phyloP scores from a whole-genome alignment of 1,140 invertebrate genomes.

The Rhopalosiphum maidis region DNA sequence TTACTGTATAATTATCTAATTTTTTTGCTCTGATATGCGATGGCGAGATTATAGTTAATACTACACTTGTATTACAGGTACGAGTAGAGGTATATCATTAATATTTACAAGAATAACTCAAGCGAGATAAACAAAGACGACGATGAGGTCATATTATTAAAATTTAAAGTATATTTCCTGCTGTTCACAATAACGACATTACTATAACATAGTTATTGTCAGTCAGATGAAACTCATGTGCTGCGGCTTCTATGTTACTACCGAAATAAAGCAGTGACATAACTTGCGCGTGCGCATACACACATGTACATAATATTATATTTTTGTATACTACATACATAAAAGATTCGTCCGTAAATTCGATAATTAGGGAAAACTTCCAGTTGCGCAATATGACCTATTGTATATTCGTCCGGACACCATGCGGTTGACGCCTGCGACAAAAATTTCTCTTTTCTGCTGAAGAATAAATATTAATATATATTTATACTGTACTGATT shows the following conservation, averaged over 20 bases:
- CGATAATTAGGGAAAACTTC: slow-evolving; percentile 40
- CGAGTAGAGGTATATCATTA: not conserved
- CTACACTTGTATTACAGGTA: not conserved
- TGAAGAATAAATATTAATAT: not conserved
- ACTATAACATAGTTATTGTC: not conserved
- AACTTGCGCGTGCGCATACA: not conserved
- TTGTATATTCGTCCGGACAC: slow-evolving; percentile 18
- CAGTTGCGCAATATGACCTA: slow-evolving; percentile 39
- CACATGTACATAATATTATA: not conserved
- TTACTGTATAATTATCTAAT: not conserved
- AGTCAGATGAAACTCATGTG: not conserved
- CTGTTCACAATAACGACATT: not conserved
- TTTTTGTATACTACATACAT: not conserved
- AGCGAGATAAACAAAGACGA: not conserved
- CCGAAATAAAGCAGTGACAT: not conserved
- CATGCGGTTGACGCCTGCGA: not conserved
- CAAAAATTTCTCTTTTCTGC: slow-evolving; percentile 43
- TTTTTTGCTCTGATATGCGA: not conserved
- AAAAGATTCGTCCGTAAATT: slow-evolving; percentile 21
- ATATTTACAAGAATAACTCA: not conserved
- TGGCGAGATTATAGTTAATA: not conserved
- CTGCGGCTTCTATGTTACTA: not conserved
- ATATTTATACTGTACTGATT: not conserved
- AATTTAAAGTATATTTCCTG: slow-evolving; percentile 31
- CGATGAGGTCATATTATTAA: slow-evolving; percentile 35